Conservation (phyloP, 2,113 vertebrate genomes). For the Sylvietta virens region DNA sequence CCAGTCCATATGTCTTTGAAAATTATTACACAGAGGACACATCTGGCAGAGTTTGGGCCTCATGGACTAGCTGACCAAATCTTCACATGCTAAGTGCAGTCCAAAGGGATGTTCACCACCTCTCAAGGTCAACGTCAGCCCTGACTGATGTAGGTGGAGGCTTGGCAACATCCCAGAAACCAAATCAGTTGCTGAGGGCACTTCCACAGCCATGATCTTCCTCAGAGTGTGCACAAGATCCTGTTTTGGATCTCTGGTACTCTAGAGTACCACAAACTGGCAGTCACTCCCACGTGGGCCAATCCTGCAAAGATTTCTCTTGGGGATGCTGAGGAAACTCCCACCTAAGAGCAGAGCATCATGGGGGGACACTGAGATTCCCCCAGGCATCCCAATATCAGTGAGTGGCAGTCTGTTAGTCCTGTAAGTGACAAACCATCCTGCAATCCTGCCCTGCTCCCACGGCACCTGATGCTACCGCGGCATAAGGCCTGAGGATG, state of each 20-base stretch:
- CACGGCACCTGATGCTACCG: accelerated
- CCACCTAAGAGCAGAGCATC: not conserved
- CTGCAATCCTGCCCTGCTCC: not conserved
- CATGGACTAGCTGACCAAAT: not conserved
- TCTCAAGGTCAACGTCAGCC: not conserved
- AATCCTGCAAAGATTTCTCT: not conserved
- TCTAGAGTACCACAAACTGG: not conserved
- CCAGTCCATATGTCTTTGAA: accelerated
- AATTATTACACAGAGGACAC: not conserved
- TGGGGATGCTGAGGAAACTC: not conserved
- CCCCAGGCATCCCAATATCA: not conserved
- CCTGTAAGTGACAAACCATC: not conserved
- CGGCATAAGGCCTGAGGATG: accelerated
- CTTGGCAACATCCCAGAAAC: not conserved
- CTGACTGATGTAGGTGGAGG: not conserved
- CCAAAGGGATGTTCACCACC: not conserved
- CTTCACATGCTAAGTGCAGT: not conserved
- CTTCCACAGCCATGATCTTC: not conserved
- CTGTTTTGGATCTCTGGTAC: not conserved
- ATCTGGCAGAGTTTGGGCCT: not conserved
- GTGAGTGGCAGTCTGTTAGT: not conserved
- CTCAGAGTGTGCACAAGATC: not conserved
- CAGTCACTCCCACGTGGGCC: not conserved
- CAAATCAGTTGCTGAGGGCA: not conserved
- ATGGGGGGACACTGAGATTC: not conserved